Evolutionary conservation across 1,140 invertebrate genomes (phyloP), one percentile per base, ranked within the genome.

Genomic region (Oryzaephilus surinamensis): DNA sequence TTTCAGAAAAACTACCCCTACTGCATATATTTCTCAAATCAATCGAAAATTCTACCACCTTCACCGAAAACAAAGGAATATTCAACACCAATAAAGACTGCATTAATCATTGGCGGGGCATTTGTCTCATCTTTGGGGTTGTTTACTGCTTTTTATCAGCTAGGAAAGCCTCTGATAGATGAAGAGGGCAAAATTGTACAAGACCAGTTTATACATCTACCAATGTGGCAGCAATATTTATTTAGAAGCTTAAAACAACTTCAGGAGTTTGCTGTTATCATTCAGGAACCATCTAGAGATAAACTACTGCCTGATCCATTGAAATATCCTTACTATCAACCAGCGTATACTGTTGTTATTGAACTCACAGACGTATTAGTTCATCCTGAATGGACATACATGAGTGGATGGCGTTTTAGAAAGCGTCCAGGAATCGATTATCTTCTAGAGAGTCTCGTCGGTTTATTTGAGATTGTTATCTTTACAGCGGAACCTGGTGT

Each of bases 301-400:
- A 90, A 94, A 60, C 65, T 99, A 5, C 67, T 99, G 38, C 97
- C 97, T 21, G 95, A 98, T 65, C 88, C 92, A 11, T 60, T 98
- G 2, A 76, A 81, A 48, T 76, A 82, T 46, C 96, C 95, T 0
- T 99, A 96, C 61, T 73, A 83, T 40, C 96, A 99, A 63, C 96
- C 95, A 10, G 88, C 88, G 2, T 99, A 97, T 56, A 99, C 96
- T 2, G 65, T 99, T 6, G 84, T 98, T 10, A 60, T 99, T 32
- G 96, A 99, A 71, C 73, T 99, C 63, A 97, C 85, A 29, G 95
- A 95, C 60, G 78, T 99, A 5, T 67, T 99, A 3, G 86, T 99
- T 2, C 89, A 97, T 68, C 95, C 96, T 2, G 95, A 99, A 63
- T 99, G 97, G 97, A 97, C 94, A 10, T 79, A 79, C 48, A 71